phyloP scores from a whole-genome alignment of 2,888 invertebrate genomes.

The Aspidiotus destructor region DNA sequence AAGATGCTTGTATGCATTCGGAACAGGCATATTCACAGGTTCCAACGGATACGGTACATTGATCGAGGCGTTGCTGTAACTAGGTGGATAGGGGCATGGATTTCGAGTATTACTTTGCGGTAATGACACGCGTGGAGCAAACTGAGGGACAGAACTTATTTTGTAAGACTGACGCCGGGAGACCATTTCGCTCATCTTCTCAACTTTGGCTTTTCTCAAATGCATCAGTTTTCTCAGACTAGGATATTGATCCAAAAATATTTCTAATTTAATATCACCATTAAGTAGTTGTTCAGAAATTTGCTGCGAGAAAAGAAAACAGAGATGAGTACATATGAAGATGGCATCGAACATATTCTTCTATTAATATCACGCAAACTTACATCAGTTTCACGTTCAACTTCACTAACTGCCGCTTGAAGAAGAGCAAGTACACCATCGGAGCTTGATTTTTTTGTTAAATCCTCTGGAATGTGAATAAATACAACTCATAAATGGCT shows the following conservation, averaged over 20 bases:
- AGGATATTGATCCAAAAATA: slow-evolving; percentile 76
- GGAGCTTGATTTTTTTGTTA: slow-evolving; percentile 45
- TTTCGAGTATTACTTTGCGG: neutral
- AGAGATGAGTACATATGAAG: neutral
- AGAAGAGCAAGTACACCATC: slow-evolving; percentile 81
- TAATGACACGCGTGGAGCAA: neutral
- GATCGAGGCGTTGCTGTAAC: slow-evolving; percentile 23
- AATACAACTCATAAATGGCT: neutral
- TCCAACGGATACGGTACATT: slow-evolving; percentile 22
- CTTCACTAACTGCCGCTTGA: slow-evolving; percentile 82
- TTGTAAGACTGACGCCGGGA: slow-evolving; percentile 39
- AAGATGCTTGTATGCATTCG: slow-evolving; percentile 9
- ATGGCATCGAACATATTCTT: neutral
- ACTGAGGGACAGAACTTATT: slow-evolving; percentile 6
- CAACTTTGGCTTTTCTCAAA: slow-evolving; percentile 77
- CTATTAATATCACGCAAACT: slow-evolving; percentile 8
- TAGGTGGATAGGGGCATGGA: slow-evolving; percentile 15
- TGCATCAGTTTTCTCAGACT: slow-evolving; percentile 66
- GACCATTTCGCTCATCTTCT: slow-evolving; percentile 76
- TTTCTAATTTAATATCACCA: slow-evolving; percentile 60
- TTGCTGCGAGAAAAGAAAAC: slow-evolving; percentile 43
- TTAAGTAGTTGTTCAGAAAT: slow-evolving; percentile 70
- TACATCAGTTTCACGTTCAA: slow-evolving; percentile 86
- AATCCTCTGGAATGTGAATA: slow-evolving; percentile 8
- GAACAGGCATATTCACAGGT: slow-evolving; percentile 27